Evolutionary conservation across 2,888 invertebrate genomes (phyloP).

Genomic region (Pristionchus japonicus): DNA sequence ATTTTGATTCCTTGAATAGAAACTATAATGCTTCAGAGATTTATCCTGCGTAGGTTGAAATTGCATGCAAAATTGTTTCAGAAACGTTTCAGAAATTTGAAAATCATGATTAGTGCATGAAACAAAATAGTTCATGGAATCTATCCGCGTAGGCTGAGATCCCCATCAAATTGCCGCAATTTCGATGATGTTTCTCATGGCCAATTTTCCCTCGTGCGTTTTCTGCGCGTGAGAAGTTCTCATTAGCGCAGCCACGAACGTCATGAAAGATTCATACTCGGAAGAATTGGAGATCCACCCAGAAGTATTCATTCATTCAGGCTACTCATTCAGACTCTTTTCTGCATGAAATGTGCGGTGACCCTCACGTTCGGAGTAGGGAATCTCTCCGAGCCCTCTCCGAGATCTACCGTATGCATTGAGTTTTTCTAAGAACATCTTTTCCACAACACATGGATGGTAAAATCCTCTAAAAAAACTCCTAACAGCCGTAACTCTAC

Average conservation of each 20-base stretch:
- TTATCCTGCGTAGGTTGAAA: too few relatives aligned
- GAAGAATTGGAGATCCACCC: neutral
- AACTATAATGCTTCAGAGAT: too few relatives aligned
- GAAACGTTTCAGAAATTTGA: too few relatives aligned
- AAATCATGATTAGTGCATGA: too few relatives aligned
- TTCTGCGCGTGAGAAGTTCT: constrained; percentile 9
- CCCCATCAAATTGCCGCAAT: neutral
- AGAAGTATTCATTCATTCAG: too few relatives aligned
- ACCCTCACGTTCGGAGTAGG: neutral
- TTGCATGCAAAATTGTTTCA: neutral
- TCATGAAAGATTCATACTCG: neutral
- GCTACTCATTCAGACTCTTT: neutral
- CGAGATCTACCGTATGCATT: too few relatives aligned
- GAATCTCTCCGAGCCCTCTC: neutral
- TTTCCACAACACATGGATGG: neutral
- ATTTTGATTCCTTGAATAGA: neutral
- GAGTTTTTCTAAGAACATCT: too few relatives aligned
- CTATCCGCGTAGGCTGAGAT: neutral
- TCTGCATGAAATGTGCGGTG: neutral
- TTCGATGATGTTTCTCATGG: constrained; percentile 20
- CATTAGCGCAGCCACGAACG: neutral
- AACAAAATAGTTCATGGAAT: too few relatives aligned
- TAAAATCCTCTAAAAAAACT: too few relatives aligned
- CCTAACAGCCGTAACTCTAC: too few relatives aligned
- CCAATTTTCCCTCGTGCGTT: neutral